phyloP scores from a whole-genome alignment of 2,113 vertebrate species.

The Nerophis ophidion region DNA sequence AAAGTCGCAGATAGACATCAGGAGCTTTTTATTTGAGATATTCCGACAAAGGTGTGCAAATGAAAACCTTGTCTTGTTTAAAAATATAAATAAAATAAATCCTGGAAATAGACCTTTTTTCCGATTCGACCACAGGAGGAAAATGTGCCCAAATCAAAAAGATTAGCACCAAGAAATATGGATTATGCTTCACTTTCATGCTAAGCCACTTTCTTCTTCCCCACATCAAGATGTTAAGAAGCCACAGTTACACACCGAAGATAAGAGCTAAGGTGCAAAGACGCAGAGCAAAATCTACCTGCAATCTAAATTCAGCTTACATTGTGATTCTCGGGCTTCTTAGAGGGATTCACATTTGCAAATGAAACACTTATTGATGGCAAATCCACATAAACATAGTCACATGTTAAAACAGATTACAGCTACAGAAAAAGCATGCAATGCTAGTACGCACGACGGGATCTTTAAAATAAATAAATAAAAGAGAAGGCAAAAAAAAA shows the following conservation, averaged over 20 bases:
- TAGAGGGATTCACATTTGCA: constrained; percentile 9
- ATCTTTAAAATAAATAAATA: neutral
- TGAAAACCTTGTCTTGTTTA: constrained; percentile 57
- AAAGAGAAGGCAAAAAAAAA: neutral
- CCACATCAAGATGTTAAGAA: constrained; percentile 34
- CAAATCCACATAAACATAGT: constrained; percentile 5
- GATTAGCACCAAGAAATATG: constrained; percentile 51
- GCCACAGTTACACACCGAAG: constrained; percentile 18
- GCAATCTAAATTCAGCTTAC: constrained; percentile 34
- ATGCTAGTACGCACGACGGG: neutral
- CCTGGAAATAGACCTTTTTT: constrained; percentile 61
- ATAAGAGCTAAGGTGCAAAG: constrained; percentile 12
- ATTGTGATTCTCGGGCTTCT: constrained; percentile 12
- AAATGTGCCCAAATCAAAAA: constrained; percentile 55
- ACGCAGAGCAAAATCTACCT: constrained; percentile 31
- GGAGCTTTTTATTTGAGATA: constrained; percentile 57
- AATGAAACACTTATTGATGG: constrained; percentile 13
- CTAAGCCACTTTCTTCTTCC: constrained; percentile 18
- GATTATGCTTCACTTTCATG: constrained; percentile 55
- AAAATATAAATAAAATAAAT: constrained; percentile 13
- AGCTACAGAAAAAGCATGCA: neutral
- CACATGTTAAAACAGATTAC: neutral
- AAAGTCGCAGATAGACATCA: constrained; percentile 50
- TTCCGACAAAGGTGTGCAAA: constrained; percentile 64
- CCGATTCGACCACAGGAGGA: constrained; percentile 46